Evolutionary conservation across 2,888 invertebrate genomes (phyloP), one percentile per base, ranked within the genome.

Genomic region (Agrochola lychnidis): DNA sequence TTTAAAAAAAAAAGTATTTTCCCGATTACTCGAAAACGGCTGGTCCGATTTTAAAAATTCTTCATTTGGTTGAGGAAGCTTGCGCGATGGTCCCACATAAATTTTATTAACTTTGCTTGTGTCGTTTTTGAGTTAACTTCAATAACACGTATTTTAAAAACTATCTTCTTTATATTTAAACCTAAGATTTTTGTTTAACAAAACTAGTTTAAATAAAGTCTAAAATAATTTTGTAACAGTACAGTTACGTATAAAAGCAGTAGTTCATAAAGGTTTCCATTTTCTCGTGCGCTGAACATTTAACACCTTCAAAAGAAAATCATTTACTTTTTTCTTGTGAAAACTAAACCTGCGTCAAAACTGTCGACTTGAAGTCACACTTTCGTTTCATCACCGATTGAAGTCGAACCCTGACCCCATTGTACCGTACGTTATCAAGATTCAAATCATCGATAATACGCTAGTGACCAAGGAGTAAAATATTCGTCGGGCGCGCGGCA

Each of bases 351-450:
- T 81, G n/a, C 70, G 76, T 81, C 71, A 77, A 79, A 81, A 57
- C 78, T 83, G 79, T 84, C 73, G 71, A 57, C 70, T 78, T 64
- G 75, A 83, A 87, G 88, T 88, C 86, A 87, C 70, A 76, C 83
- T 85, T 88, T 87, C 81, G 84, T 87, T 90, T 88, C 86, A 87
- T 89, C 88, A 91, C 89, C 89, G 91, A 91, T 91, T 91, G 89
- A 91, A 92, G 92, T 92, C 89, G 89, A 94, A 92, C 96, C 95
- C 93, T 96, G 96, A 96, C 96, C 96, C 92, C 92, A 90, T 93
- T 93, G 92, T 92, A 90, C 90, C 86, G 87, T 89, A 83, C 88
- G 91, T 94, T 95, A 96, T 96, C 95, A 95, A 94, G 96, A 96
- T 96, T 90, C 88, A 90, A 95, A 95, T 93, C 95, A 94, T 93